Base-by-base conservation (phyloP, 2,888 invertebrate species). In the Carpatolechia fugitivella region DNA sequence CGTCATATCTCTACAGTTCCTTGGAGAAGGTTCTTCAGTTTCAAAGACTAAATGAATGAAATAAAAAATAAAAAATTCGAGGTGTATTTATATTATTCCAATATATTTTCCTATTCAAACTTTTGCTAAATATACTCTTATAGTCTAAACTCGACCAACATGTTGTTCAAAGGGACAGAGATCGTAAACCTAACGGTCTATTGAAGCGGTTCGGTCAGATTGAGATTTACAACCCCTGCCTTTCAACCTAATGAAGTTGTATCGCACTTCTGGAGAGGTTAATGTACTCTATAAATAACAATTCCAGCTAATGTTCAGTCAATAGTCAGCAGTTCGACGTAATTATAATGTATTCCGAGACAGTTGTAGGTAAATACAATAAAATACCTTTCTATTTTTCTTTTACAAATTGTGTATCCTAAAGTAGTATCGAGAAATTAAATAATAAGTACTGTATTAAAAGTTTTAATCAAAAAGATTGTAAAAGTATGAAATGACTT, bases 171-270 rank as follows among this genome's bases (percentile, higher is more conserved):
- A 47, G 30, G 31, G 14, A 1, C 48, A 20, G 48, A 14, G 38
- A 50, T 38, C 50, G 50, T 38, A 50, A 67, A 65, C 60, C 68
- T 63, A 68, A 65, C 62, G 64, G 58, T 70, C 64, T 70, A 72
- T 72, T 67, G 69, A 68, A 68, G 65, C 65, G 60, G 63, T 60
- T 62, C 65, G 63, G 57, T 57, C 61, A 61, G 69, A 78, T 78
- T 75, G 74, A 77, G 77, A 79, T 80, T 76, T 77, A 78, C 76
- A 68, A 64, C 69, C 69, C 62, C 60, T 62, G 67, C 72, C 70
- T 66, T 72, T 73, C 71, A 67, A 62, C 61, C 69, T 80, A 79
- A 80, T 78, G 78, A 79, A 78, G 78, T 79, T 75, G 69, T 75
- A 78, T 76, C 66, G 72, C 70, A 70, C 64, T 72, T 67, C 71